These are phyloP conservation scores for Drosophila koepferae DNA, from an alignment of 2,888 invertebrate species.

Conservation along the genomic window DNA sequence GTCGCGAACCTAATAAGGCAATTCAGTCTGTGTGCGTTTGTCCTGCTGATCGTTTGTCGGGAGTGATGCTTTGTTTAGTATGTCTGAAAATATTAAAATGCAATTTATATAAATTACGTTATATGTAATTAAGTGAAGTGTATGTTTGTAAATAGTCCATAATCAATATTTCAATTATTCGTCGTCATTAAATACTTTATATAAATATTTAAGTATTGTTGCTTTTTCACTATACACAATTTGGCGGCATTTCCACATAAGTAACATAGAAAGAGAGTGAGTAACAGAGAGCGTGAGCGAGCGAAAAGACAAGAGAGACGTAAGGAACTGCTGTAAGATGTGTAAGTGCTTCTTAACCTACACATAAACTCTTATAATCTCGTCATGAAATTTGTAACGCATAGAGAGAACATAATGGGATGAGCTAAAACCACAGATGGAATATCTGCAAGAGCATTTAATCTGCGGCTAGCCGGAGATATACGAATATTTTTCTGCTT, in stretches of 20 bases:
- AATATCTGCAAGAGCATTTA: constrained; percentile 1
- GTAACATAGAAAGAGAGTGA: not conserved
- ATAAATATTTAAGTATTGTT: not conserved
- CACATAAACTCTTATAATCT: not conserved
- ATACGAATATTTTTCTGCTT: constrained; percentile 1
- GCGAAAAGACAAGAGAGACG: not conserved
- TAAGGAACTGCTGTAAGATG: not conserved
- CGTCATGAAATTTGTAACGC: not conserved
- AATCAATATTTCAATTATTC: not conserved
- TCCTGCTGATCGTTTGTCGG: not conserved
- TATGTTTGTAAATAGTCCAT: not conserved
- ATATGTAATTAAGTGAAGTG: not conserved
- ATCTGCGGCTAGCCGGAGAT: not conserved
- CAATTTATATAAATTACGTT: not conserved
- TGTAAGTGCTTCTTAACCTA: not conserved
- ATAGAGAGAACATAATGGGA: not conserved
- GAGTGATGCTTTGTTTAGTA: not conserved
- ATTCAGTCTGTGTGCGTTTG: constrained; percentile 1
- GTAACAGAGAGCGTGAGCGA: not conserved
- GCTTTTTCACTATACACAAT: not conserved
- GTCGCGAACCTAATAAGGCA: not conserved
- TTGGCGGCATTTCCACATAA: not conserved
- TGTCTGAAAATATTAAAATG: not conserved
- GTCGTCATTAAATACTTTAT: not conserved
- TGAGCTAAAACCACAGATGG: not conserved